These are phyloP conservation scores for Zosterops japonicus DNA, from an alignment of 2,113 vertebrate species.

Conservation along the genomic window DNA sequence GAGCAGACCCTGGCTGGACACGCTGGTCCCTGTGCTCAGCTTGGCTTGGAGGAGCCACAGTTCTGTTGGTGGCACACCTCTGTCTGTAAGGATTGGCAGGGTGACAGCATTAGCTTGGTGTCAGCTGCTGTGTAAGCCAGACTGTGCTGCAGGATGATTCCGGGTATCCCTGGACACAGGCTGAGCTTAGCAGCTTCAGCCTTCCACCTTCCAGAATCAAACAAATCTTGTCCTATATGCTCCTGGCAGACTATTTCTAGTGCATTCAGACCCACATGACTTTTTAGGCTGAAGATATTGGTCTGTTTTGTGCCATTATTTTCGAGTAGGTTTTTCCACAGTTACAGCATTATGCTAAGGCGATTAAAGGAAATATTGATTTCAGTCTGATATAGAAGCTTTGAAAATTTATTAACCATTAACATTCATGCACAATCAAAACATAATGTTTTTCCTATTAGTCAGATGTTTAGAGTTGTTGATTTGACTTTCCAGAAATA, in stretches of 20 bases:
- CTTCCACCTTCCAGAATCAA: background rate
- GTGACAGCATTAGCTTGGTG: background rate
- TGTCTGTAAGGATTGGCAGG: background rate
- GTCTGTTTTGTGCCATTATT: background rate
- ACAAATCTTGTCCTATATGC: background rate
- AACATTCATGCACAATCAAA: background rate
- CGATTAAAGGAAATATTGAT: conserved; percentile 16
- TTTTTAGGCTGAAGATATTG: background rate
- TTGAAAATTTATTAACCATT: background rate
- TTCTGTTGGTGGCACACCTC: background rate
- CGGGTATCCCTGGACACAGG: background rate
- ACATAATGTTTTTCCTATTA: background rate
- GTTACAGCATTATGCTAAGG: background rate
- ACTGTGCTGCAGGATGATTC: background rate
- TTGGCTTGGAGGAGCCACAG: background rate
- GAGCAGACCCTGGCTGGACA: background rate
- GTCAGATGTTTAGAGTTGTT: background rate
- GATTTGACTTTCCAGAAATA: conserved; percentile 17
- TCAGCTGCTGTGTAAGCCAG: background rate
- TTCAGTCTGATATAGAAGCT: background rate
- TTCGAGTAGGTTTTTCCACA: background rate
- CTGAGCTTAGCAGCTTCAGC: background rate
- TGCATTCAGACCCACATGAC: background rate
- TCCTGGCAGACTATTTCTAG: background rate
- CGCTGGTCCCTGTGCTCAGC: background rate